Evolutionary conservation across 2,888 invertebrate genomes (phyloP).

Genomic region (Rugalucina vietnamica): DNA sequence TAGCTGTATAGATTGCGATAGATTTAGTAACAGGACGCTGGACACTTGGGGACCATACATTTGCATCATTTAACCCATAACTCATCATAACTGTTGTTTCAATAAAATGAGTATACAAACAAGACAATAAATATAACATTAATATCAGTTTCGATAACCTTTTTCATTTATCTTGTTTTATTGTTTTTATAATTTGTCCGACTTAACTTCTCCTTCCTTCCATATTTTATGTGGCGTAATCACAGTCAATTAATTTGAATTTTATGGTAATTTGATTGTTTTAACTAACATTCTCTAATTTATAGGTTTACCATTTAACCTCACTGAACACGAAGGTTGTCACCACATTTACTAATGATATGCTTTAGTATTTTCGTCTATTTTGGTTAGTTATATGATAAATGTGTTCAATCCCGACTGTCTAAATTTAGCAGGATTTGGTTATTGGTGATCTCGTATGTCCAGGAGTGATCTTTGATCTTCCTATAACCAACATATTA

Average conservation of each 20-base stretch:
- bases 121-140: too few relatives aligned
- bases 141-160: not conserved
- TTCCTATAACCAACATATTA: not conserved
- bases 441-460: too few relatives aligned
- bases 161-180: not conserved
- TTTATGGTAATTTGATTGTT: conserved; percentile 5
- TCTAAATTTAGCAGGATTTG: not conserved
- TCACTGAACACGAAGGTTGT: too few relatives aligned
- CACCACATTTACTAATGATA: too few relatives aligned
- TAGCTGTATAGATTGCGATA: too few relatives aligned
- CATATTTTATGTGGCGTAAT: conserved; percentile 1
- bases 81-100: too few relatives aligned
- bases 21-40: too few relatives aligned
- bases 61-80: too few relatives aligned
- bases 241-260: not conserved
- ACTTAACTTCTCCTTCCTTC: not conserved
- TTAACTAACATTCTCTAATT: not conserved
- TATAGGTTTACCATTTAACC: not conserved
- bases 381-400: too few relatives aligned
- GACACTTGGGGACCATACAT: too few relatives aligned
- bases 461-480: conserved; percentile 11
- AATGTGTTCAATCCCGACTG: not conserved
- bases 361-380: too few relatives aligned
- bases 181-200: not conserved
- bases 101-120: too few relatives aligned